These are phyloP conservation scores for Cephalopachus bancanus DNA, from an alignment of 2,797 vertebrate species.

Conservation along the genomic window DNA sequence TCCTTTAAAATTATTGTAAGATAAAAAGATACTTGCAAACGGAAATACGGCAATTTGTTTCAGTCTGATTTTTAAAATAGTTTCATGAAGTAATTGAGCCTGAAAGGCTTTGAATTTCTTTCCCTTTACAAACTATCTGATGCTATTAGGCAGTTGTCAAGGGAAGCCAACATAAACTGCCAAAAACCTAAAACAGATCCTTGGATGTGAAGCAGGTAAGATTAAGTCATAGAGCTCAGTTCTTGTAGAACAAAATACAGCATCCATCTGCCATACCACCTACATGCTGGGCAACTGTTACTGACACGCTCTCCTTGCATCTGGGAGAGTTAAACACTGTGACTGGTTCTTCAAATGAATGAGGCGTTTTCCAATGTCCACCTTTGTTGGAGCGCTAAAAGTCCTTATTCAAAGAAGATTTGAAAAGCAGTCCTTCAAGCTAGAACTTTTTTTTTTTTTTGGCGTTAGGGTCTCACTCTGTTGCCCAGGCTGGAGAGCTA, in stretches of 20 bases:
- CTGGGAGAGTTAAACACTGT: slow-evolving; percentile 78
- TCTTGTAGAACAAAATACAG: slow-evolving; percentile 79
- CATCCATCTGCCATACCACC: slow-evolving; percentile 76
- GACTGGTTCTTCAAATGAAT: slow-evolving; percentile 66
- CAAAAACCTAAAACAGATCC: slow-evolving; percentile 85
- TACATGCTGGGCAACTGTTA: slow-evolving; percentile 75
- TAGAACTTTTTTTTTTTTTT: no score
- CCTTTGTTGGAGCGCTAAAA: slow-evolving; percentile 60
- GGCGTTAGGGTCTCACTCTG: no score
- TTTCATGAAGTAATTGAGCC: slow-evolving; percentile 83
- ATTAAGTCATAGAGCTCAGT: slow-evolving; percentile 85
- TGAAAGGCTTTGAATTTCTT: slow-evolving; percentile 81
- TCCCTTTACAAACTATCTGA: slow-evolving; percentile 67
- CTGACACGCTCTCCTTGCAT: slow-evolving; percentile 60
- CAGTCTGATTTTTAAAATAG: slow-evolving; percentile 83
- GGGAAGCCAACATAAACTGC: slow-evolving; percentile 81
- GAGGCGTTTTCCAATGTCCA: slow-evolving; percentile 41
- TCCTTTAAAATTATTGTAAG: slow-evolving; percentile 83
- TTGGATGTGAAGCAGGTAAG: slow-evolving; percentile 87
- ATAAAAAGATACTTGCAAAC: slow-evolving; percentile 83
- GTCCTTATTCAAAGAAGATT: slow-evolving; percentile 74
- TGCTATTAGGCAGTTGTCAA: slow-evolving; percentile 84
- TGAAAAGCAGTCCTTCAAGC: slow-evolving; percentile 74
- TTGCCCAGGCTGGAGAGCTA: no score
- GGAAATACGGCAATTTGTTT: slow-evolving; percentile 81